Base-by-base conservation (phyloP, 2,113 vertebrate species). In the Arothron firmamentum region DNA sequence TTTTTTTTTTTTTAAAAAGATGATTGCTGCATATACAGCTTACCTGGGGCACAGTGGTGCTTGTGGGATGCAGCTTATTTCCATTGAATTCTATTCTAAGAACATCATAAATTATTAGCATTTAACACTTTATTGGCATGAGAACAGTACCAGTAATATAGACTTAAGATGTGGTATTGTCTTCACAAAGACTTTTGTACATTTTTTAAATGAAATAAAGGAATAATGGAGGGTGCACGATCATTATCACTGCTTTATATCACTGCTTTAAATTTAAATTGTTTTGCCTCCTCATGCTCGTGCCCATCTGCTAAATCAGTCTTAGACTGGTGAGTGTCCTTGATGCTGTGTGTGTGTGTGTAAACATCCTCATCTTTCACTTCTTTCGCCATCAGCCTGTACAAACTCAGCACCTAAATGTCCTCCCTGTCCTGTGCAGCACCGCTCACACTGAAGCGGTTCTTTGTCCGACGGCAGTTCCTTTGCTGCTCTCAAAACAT, bases 391-490 rank as follows among this genome's bases (percentile, higher is more conserved):
- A 9, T 31, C 28, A 31, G 28, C 5, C 28, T 31, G 28, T 31
- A 31, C 8, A 6, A 31, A 43, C 15, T 43, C 15, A 9, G 23
- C 74, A 76, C 67, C 72, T 58, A 83, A 85, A 85, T 82, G 64
- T 48, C 20, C 48, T 60, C 55, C 45, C n/a, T 75, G 47, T 75
- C 73, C 70, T 75, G 59, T 17, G 21, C 34, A 38, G 72, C 74
- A 58, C 69, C 48, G 19, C 52, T 31, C 62, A 59, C 81, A 78
- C 86, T 83, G 83, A 83, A 78, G 70, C 45, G 65, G 72, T 86
- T 88, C 88, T 87, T 78, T 4, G 7, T 67, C 84, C 72, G 23
- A 74, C 61, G 84, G 86, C 86, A 49, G 61, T 87, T 87, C 85
- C 86, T 79, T 45, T 34, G 13, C 49, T 18, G 28, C 65, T 18